These are phyloP conservation scores for Eristalis pertinax DNA, from an alignment of 2,888 invertebrate genomes.

Conservation along the genomic window DNA sequence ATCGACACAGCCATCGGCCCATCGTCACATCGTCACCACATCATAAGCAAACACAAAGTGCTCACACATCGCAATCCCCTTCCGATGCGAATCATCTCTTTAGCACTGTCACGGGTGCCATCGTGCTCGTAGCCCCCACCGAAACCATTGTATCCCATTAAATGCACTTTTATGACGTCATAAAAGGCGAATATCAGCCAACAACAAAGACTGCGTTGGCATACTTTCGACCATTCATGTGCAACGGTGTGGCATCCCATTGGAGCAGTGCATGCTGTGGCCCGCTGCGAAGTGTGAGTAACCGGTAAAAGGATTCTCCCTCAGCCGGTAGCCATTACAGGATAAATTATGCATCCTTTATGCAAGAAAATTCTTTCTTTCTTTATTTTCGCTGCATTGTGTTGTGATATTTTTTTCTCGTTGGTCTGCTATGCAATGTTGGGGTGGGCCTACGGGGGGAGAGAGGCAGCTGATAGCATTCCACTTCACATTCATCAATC, in stretches of 20 bases:
- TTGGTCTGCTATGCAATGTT: not conserved
- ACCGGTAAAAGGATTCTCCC: slow-evolving; percentile 33
- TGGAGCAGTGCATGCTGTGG: too few relatives aligned
- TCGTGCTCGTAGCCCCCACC: slow-evolving; percentile 2
- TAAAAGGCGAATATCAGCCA: slow-evolving; percentile 44
- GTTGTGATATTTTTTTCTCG: slow-evolving; percentile 52
- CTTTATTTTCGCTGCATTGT: slow-evolving; percentile 20
- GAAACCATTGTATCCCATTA: slow-evolving; percentile 46
- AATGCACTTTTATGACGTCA: slow-evolving; percentile 56
- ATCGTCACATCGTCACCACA: not conserved
- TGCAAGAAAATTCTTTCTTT: slow-evolving; percentile 45
- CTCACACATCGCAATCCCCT: slow-evolving; percentile 20
- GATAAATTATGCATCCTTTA: slow-evolving; percentile 66
- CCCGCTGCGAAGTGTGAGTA: not conserved
- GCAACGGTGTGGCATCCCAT: not conserved
- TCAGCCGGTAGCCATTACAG: slow-evolving; percentile 57
- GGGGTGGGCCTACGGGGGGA: not conserved
- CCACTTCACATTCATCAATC: slow-evolving; percentile 50
- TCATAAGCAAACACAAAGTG: slow-evolving; percentile 29
- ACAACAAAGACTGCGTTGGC: slow-evolving; percentile 38
- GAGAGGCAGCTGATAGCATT: not conserved
- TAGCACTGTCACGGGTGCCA: not conserved
- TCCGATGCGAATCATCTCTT: not conserved
- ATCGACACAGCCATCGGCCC: not conserved
- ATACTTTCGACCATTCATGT: slow-evolving; percentile 44